Base-by-base conservation (phyloP, 2,113 vertebrate species). In the Gracilinanus agilis region DNA sequence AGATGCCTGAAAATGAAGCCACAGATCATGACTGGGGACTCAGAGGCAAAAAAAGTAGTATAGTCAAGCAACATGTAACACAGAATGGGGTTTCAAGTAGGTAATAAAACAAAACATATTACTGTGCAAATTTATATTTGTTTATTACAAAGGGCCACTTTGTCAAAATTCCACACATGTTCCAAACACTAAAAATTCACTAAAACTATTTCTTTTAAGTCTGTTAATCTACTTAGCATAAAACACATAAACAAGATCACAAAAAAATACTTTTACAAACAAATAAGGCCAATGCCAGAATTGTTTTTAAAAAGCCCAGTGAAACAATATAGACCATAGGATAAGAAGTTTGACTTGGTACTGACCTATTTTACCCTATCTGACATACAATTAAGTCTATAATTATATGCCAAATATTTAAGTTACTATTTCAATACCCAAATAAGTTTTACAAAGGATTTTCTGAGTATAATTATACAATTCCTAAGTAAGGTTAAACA, bases 1-100 rank as follows among this genome's bases (percentile, higher is more conserved):
- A 99, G 97, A 97, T 99, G 99, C 99, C 99, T 99, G 97, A 96
- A 97, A 97, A 95, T 92, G 97, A 97, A 97, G 55, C 12, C 94
- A 44, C 44, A 94, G 83, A n/a, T 67, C 29, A 3, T 90, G 25
- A 90, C 4, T 49, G 27, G 49, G 40, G 44, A 90, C 19, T 83
- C n/a, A 94, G 95, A 9, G 93, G 54, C 23, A 91, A 40, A 83
- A n/a, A 94, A 94, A 94, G 19, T 24, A 92, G 93, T 27, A 94
- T 25, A 75, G 40, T 90, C 19, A 49, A 5, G n/a, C 34, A 83
- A 83, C 6, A 83, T 8, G 19, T 6, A 83, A 83, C n/a, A 83
- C 9, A 83, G 67, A 83, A 83, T 21, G n/a, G 1, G 23, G n/a
- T 40, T 83, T 21, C 34, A 83, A 40, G n/a, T 83, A 83, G 49